Conservation (phyloP, 2,888 invertebrate species). For the Agriotes lineatus region DNA sequence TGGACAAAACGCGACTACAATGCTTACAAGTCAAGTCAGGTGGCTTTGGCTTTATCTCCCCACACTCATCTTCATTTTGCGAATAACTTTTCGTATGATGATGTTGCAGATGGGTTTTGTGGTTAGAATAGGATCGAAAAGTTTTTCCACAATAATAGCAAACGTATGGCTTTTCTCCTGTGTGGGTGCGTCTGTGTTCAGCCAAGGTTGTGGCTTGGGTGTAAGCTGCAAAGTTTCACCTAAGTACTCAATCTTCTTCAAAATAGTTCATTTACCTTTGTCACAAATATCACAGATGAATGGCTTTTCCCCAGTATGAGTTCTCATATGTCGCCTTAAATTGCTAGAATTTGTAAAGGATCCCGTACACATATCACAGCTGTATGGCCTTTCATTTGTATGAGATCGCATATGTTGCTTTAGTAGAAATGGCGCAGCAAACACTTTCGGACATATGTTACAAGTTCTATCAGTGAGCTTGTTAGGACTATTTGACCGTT, state of each 20-base stretch:
- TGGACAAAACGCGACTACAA: conserved; percentile 42
- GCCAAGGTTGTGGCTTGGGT: conserved; percentile 37
- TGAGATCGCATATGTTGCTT: conserved; percentile 59
- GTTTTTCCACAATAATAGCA: conserved; percentile 40
- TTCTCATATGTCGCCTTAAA: conserved; percentile 40
- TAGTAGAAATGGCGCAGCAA: not conserved
- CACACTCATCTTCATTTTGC: not conserved
- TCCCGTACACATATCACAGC: conserved; percentile 63
- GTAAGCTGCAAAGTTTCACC: conserved; percentile 26
- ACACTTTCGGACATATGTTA: not conserved
- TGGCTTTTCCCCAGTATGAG: conserved; percentile 41
- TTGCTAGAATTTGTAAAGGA: conserved; percentile 48
- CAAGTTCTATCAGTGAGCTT: not conserved
- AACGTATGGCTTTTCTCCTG: conserved; percentile 56
- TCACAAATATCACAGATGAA: conserved; percentile 41
- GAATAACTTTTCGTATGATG: not conserved
- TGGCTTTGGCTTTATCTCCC: not conserved
- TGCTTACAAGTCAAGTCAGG: conserved; percentile 23
- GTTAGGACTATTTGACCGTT: not conserved
- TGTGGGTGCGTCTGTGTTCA: conserved; percentile 52
- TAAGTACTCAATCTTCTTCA: no score
- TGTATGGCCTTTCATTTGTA: conserved; percentile 61
- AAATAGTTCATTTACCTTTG: conserved; percentile 26
- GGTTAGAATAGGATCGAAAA: conserved; percentile 34
- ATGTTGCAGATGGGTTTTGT: conserved; percentile 20